These are phyloP conservation scores for Podotricha telesiphe DNA, from an alignment of 2,888 invertebrate species.

Conservation along the genomic window DNA sequence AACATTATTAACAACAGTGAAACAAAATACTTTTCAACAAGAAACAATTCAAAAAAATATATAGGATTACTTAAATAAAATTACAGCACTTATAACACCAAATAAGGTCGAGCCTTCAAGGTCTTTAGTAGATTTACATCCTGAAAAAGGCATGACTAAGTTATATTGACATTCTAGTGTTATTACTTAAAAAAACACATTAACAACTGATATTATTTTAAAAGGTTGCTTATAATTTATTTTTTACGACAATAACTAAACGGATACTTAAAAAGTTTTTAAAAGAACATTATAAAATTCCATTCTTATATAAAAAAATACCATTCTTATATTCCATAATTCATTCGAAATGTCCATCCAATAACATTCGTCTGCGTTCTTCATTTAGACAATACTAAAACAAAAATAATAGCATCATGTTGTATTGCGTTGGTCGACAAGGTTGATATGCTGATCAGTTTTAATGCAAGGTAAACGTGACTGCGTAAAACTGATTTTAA, in stretches of 20 bases:
- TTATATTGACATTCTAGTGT: background rate
- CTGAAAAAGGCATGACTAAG: slow-evolving; percentile 15
- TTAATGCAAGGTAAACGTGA: slow-evolving; percentile 27
- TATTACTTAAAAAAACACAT: background rate
- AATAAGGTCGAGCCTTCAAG: slow-evolving; percentile 4
- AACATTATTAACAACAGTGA: no score
- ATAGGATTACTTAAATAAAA: background rate
- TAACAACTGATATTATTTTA: background rate
- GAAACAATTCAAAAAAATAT: background rate
- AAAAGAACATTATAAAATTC: no score
- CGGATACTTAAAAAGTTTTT: no score
- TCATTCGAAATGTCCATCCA: no score
- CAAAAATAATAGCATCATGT: no score
- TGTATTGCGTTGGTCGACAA: slow-evolving; percentile 1
- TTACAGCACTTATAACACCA: background rate
- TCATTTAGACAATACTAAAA: no score
- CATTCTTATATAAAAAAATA: no score
- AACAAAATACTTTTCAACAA: background rate
- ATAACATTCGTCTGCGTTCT: no score
- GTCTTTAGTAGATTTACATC: slow-evolving; percentile 3
- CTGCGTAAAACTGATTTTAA: slow-evolving; percentile 7
- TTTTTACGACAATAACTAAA: no score
- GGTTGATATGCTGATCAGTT: slow-evolving; percentile 8
- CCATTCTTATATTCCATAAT: no score
- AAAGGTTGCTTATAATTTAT: no score